A percentile compares a stretch with the other conserved stretches of the same genome.
phyloP scores from a whole-genome alignment of 2,113 vertebrate genomes.

The Pseudopodoces humilis region DNA sequence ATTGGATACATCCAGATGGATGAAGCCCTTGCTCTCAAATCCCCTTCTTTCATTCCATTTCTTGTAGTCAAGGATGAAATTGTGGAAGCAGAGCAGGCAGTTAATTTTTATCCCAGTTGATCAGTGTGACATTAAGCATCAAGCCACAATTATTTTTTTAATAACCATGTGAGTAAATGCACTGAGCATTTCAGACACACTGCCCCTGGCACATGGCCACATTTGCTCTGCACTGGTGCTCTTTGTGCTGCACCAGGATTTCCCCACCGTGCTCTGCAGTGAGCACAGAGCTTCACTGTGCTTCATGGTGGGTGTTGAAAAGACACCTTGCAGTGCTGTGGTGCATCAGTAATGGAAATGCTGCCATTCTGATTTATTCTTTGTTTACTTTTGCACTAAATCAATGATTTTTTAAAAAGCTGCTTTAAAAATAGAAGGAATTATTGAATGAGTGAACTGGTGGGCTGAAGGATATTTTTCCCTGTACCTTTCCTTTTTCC shows the following conservation, averaged over 20 bases:
- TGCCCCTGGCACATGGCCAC: accelerated
- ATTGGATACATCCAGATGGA: neutral
- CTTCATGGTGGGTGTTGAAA: neutral
- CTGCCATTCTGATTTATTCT: neutral
- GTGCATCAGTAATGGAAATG: neutral
- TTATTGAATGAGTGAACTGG: neutral
- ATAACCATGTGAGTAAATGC: neutral
- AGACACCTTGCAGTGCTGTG: neutral
- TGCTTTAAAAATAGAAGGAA: neutral
- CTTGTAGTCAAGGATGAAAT: neutral
- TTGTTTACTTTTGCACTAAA: neutral
- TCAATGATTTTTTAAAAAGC: neutral
- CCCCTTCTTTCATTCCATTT: neutral
- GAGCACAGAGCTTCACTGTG: neutral
- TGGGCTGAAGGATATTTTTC: neutral
- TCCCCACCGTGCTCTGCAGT: neutral
- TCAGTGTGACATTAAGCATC: neutral
- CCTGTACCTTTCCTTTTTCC: neutral
- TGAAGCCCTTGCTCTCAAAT: neutral
- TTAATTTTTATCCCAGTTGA: neutral
- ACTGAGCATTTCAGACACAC: neutral
- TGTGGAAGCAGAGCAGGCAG: neutral
- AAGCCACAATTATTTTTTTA: neutral
- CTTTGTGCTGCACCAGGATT: neutral
- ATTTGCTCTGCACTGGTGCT: neutral